These are phyloP conservation scores for Ectropis crepuscularia DNA, from an alignment of 2,888 invertebrate species.

Conservation along the genomic window DNA sequence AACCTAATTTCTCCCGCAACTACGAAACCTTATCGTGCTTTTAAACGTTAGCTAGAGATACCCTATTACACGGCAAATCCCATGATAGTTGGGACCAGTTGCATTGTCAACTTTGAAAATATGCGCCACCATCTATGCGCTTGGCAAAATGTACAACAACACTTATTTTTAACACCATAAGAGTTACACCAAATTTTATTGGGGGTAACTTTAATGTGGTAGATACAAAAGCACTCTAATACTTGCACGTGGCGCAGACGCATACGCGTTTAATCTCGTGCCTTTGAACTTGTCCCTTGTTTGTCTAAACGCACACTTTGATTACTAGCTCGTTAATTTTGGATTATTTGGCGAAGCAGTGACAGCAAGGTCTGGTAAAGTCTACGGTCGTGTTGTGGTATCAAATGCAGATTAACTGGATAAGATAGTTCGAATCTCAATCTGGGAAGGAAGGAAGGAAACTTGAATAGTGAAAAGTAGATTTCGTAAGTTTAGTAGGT, in stretches of 20 bases:
- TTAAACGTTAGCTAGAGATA: conserved; percentile 67
- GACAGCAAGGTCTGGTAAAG: conserved; percentile 36
- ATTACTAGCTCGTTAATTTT: conserved; percentile 82
- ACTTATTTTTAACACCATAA: conserved; percentile 37
- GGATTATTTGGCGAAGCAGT: conserved; percentile 70
- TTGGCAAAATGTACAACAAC: not conserved
- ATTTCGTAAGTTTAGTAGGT: not conserved
- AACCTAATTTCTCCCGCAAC: conserved; percentile 55
- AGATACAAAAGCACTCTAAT: conserved; percentile 61
- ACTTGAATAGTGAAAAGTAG: conserved; percentile 9
- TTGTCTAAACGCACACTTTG: conserved; percentile 78
- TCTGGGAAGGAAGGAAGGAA: conserved; percentile 16
- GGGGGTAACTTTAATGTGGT: conserved; percentile 43
- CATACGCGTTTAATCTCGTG: conserved; percentile 75
- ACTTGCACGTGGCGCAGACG: conserved; percentile 79
- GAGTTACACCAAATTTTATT: not conserved
- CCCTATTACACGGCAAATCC: conserved; percentile 77
- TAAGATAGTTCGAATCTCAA: conserved; percentile 27
- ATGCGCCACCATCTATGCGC: conserved; percentile 45
- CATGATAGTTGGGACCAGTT: conserved; percentile 78
- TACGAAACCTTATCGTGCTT: conserved; percentile 64
- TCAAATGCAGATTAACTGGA: conserved; percentile 41
- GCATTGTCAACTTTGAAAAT: conserved; percentile 73
- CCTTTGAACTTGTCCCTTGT: conserved; percentile 77
- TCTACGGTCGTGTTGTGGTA: conserved; percentile 39